Evolutionary conservation across 2,888 invertebrate genomes (phyloP), one percentile per base, ranked within the genome.

Genomic region (Spilosoma lubricipeda): DNA sequence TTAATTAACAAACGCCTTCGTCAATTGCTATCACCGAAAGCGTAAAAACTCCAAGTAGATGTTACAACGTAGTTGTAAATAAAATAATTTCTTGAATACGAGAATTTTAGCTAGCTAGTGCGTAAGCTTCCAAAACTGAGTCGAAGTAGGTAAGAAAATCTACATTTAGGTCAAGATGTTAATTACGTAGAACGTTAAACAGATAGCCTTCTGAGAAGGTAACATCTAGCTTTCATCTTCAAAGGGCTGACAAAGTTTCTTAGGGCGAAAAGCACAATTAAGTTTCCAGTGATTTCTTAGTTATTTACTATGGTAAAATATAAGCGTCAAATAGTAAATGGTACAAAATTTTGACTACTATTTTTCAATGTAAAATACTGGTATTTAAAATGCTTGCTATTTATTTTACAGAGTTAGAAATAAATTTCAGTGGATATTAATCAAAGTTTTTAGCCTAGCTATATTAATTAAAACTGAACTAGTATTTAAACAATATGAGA

Each of bases 41-140:
- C 18, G 45, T 18, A 18, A 39, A 92, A 91, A 91, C 91, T 93
- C 92, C 92, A 87, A 87, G 86, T 48, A 48, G 48, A 2, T 2
- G 48, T 9, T 52, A 9, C 7, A 9, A n/a, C 52, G 23, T 23
- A 23, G 2, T 13, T 48, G 20, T 48, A 20, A 18, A 48, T 48
- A 7, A 48, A 52, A 20, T 52, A 39, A 39, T 1, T 39, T 39
- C 39, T 1, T 23, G 5, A 23, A 52, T 20, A 45, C 45, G 3
- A 42, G 13, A 15, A 42, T 42, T 42, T 42, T 42, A 11, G 1
- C 13, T 42, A 13, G 11, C 15, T 13, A 45, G 15, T 48, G 7
- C 20, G 20, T 20, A 20, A 48, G 8, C 56, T n/a, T n/a, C n/a
- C 7, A 3, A n/a, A n/a, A 3, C 11, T 3, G 23, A n/a, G 9